Evolutionary conservation across 2,888 invertebrate genomes (phyloP), one percentile per base, ranked within the genome.

Genomic region (Amiota communis): DNA sequence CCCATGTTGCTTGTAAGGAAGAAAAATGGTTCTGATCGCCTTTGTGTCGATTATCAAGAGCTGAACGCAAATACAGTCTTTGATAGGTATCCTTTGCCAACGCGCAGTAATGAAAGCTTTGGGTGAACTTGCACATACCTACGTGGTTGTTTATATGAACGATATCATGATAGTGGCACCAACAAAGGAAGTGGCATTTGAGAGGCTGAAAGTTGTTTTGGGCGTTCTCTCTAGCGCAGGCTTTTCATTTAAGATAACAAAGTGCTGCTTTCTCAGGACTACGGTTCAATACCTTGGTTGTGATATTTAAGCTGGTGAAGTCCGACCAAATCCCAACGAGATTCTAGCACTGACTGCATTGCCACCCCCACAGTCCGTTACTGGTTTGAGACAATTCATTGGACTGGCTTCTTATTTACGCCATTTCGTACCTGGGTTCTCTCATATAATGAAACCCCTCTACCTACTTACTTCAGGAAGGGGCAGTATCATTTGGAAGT

Each of bases 401-500:
- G 23, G 68, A 57, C 47, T 23, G 23, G 23, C 23, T 23, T 23
- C 23, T 23, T 23, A 23, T 23, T 23, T 23, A 2, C 23, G 23
- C 3, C 23, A 23, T 2, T 23, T 23, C 23, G 23, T 23, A 23
- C 61, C 11, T 1, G 23, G 23, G 23, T 72, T 72, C 8, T 59
- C 59, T 9, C 9, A 59, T 8, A 10, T 17, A 20, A 10, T 59
- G 11, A 59, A 17, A 17, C 20, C 59, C 4, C 17, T 59, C 3
- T 59, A 59, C 17, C 11, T 20, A 6, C 8, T 59, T 1, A 59
- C 59, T 9, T 59, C 59, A 10, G 11, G 20, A 8, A 59, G 20
- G 8, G 11, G 2, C 20, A 59, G 11, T 57, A 67, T 70, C 63
- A 61, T n/a, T 56, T 70, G 70, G 70, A 46, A 61, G 13, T 2